Evolutionary conservation across 2,797 vertebrate species (phyloP).

Genomic region (Clarias pachynema): DNA sequence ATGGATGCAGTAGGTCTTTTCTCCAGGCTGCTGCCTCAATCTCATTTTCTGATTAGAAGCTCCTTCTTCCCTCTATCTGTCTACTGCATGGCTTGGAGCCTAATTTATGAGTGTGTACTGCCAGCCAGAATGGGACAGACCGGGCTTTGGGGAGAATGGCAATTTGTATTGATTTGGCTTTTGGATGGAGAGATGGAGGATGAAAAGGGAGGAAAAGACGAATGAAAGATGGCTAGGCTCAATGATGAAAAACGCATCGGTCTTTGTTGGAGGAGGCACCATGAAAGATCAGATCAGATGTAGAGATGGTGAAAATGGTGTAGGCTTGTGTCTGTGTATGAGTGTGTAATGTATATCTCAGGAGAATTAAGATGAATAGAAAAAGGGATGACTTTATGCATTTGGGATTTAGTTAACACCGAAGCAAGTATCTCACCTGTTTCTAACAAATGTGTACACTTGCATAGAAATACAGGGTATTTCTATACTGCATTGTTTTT

Average conservation of each 20-base stretch:
- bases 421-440: conserved; percentile 8
- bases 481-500: background rate
- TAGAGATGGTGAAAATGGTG: conserved; percentile 16
- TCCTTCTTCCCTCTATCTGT: conserved; percentile 52
- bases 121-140: conserved; percentile 41
- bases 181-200: conserved; percentile 49
- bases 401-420: conserved; percentile 37
- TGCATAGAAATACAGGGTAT: background rate
- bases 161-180: conserved; percentile 63
- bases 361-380: conserved; percentile 49
- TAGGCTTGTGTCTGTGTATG: conserved; percentile 9
- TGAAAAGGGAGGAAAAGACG: conserved; percentile 50
- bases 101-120: conserved; percentile 61
- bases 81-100: conserved; percentile 50
- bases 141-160: conserved; percentile 44
- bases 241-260: conserved; percentile 56
- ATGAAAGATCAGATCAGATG: conserved; percentile 43
- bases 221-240: conserved; percentile 51
- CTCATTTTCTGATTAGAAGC: conserved; percentile 61
- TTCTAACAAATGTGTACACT: background rate
- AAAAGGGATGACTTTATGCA: conserved; percentile 39
- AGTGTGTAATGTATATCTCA: conserved; percentile 36
- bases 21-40: conserved; percentile 48
- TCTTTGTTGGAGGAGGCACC: conserved; percentile 53
- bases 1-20: conserved; percentile 51